Evolutionary conservation across 2,888 invertebrate species (phyloP).

Genomic region (Strigamia crassipes): DNA sequence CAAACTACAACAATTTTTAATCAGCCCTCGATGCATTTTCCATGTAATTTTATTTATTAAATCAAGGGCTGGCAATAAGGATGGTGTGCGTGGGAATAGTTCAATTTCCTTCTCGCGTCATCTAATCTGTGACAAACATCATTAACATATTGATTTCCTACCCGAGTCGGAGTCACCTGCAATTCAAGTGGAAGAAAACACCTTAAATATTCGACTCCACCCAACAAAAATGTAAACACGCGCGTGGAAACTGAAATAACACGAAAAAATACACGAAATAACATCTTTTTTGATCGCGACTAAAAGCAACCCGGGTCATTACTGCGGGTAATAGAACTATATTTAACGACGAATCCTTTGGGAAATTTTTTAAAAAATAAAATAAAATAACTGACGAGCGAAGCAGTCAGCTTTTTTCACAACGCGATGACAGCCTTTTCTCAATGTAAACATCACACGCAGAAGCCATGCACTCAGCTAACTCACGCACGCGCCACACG

Average conservation of each 20-base stretch:
- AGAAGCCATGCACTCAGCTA: not conserved
- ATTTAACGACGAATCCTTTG: not conserved
- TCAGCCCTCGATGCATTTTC: not conserved
- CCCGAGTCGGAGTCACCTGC: not conserved
- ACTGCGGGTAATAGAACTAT: not conserved
- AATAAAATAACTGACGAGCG: too few species aligned
- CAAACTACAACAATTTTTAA: too few species aligned
- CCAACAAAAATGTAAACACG: not conserved
- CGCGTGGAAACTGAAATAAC: not conserved
- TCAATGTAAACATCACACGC: conserved; percentile 3
- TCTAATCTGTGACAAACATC: conserved; percentile 10
- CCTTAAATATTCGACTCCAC: too few species aligned
- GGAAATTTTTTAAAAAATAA: too few species aligned
- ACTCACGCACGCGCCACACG: not conserved
- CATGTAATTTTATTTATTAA: not conserved
- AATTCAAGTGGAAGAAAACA: not conserved
- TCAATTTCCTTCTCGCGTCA: not conserved
- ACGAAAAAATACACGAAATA: too few species aligned
- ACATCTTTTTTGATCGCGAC: too few species aligned
- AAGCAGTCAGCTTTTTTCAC: not conserved
- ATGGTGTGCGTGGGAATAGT: too few species aligned
- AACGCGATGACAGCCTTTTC: not conserved
- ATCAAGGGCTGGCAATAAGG: not conserved
- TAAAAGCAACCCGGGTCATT: not conserved
- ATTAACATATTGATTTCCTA: not conserved